These are phyloP conservation scores for Chironomus tentans DNA, from an alignment of 2,888 invertebrate species.

Conservation along the genomic window DNA sequence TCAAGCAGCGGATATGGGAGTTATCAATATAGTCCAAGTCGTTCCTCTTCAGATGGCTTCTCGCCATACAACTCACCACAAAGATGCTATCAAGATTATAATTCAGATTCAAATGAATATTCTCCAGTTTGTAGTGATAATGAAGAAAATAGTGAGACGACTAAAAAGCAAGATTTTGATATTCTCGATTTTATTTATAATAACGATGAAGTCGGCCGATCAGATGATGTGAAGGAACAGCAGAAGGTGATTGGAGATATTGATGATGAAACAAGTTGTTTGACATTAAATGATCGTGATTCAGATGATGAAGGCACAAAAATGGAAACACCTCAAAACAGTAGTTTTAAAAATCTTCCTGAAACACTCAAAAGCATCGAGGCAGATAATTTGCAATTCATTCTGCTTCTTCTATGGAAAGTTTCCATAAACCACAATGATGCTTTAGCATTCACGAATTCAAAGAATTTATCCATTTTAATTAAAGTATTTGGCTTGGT, in stretches of 20 bases:
- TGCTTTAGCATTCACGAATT: not conserved
- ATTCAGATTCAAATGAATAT: slow-evolving; percentile 36
- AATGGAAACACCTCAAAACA: not conserved
- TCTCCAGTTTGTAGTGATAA: slow-evolving; percentile 43
- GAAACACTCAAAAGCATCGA: not conserved
- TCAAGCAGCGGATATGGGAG: slow-evolving; percentile 25
- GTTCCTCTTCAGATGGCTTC: slow-evolving; percentile 1
- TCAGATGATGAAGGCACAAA: not conserved
- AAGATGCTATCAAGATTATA: slow-evolving; percentile 11
- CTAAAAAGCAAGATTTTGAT: not conserved
- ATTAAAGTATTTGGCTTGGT: slow-evolving; percentile 17
- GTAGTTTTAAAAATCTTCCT: not conserved
- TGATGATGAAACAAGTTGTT: not conserved
- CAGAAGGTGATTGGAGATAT: not conserved
- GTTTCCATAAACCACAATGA: slow-evolving; percentile 16
- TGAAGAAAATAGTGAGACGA: slow-evolving; percentile 35
- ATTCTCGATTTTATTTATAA: slow-evolving; percentile 11
- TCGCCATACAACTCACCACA: slow-evolving; percentile 25
- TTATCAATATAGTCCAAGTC: slow-evolving; percentile 2
- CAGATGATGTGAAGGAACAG: not conserved
- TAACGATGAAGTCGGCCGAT: slow-evolving; percentile 3
- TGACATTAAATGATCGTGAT: not conserved
- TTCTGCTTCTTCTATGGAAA: slow-evolving; percentile 7
- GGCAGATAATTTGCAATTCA: not conserved
- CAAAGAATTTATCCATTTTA: slow-evolving; percentile 12